Evolutionary conservation across 2,797 vertebrate species (phyloP).

Genomic region (Cossypha polioptera): DNA sequence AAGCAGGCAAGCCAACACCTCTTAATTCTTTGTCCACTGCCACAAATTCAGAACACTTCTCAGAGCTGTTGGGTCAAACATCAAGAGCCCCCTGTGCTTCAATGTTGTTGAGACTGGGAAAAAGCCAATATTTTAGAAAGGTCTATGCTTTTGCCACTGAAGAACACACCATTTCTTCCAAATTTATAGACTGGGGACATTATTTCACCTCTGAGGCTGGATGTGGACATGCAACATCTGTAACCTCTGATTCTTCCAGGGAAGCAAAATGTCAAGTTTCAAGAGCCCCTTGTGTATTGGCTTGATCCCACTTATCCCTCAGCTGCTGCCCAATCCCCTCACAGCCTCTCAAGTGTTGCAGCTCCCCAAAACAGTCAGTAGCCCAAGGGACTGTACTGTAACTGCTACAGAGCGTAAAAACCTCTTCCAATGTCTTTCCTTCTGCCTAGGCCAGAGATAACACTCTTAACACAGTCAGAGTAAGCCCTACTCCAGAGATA

Average conservation of each 20-base stretch:
- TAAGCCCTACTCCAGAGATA: neutral
- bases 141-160: neutral
- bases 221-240: neutral
- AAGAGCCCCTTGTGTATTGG: neutral
- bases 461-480: neutral
- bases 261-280: neutral
- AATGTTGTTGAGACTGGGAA: neutral
- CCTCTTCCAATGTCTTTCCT: neutral
- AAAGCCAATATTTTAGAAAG: neutral
- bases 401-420: neutral
- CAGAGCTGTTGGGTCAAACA: neutral
- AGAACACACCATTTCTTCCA: neutral
- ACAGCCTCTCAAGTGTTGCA: neutral
- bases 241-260: neutral
- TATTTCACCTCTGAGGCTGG: neutral
- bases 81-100: neutral
- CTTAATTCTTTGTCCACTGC: neutral
- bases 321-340: neutral
- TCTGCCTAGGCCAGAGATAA: neutral
- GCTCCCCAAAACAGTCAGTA: neutral
- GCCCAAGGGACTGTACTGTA: neutral
- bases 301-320: neutral
- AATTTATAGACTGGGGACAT: neutral
- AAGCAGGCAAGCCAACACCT: neutral
- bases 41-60: neutral